Evolutionary conservation across 1,140 invertebrate genomes (phyloP), one percentile per base, ranked within the genome.

Genomic region (Drosophila carrolli): DNA sequence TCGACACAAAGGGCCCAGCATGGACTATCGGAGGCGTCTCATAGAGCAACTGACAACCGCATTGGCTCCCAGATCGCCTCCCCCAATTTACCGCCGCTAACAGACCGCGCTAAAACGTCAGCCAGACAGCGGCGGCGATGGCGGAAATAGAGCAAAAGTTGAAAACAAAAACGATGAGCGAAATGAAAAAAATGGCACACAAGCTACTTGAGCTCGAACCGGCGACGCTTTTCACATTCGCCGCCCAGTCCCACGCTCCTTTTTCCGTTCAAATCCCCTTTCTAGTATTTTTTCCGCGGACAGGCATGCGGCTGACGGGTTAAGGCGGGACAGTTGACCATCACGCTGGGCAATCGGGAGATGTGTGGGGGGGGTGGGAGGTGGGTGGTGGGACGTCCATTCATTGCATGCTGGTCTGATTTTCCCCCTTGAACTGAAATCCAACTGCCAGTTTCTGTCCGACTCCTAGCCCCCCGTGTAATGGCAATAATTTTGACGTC

Each of bases 61-160:
- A 81, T 53, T 63, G 68, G 48, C 41, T 29, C 32, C 19, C 16
- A 19, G 47, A 40, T 38, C 47, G 9, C 27, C 23, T 44, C 19
- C 50, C 0, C 40, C 54, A 5, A 41, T n/a, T 46, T 23, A 35
- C 37, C 57, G 44, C 51, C 55, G 58, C 75, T 73, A 88, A 88
- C 82, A 75, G 75, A 65, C 68, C 75, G 62, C 73, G 82, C 83
- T 66, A 86, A 86, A 86, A 74, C 75, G 81, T 79, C 81, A 77
- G 63, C 65, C 83, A 86, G 81, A 82, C 81, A 58, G 40, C 56
- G 32, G 27, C 10, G 48, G 23, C 60, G 55, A 60, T 79, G 81
- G 83, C 83, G 83, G 83, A 86, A 88, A 88, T 88, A 88, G 83
- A 86, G 83, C 83, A 86, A 86, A 88, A 71, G 67, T 81, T 88